Evolutionary conservation across 2,797 vertebrate species (phyloP), one percentile per base, ranked within the genome.

Genomic region (Kryptopterus vitreolus): DNA sequence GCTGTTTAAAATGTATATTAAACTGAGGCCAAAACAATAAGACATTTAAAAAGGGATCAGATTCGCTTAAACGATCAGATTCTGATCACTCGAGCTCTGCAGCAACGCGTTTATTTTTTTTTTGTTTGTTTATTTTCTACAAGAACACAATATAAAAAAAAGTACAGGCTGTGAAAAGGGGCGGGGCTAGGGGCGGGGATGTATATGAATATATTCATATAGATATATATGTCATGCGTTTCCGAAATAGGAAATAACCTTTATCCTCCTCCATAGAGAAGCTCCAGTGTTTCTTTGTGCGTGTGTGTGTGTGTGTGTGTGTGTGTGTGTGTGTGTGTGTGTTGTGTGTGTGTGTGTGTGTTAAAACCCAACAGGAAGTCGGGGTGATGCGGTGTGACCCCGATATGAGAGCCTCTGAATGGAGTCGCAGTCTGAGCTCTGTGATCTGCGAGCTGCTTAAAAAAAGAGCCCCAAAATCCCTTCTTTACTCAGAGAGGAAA

Each of bases 401-500:
- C 89, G 89, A 86, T 90, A 88, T 87, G 89, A 92, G 91, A 78
- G 90, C 43, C 75, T 86, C 87, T 62, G 90, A 92, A 84, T 53
- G 84, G 89, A 90, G 89, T 89, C 93, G 82, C 84, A 91, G 89
- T 88, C 87, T 83, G 68, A 65, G 86, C 83, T 80, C 88, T 90
- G 89, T 88, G 90, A 88, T 90, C 89, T 77, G 85, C 84, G 91
- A 91, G 88, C 91, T 90, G 91, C 86, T 79, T 85, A 84, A 77
- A 77, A 88, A 76, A 88, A 83, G 87, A 88, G 62, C 82, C 24
- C 80, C n/a, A n/a, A 79, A 73, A 75, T 57, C 88, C 86, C 89
- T 81, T 80, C 81, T 87, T 81, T 69, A 73, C 79, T 77, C 50
- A 71, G 68, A 43, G 59, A 82, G 81, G 57, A 78, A 78, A 78